Evolutionary conservation across 2,888 invertebrate species (phyloP), one percentile per base, ranked within the genome.

Genomic region (Agrochola lota): DNA sequence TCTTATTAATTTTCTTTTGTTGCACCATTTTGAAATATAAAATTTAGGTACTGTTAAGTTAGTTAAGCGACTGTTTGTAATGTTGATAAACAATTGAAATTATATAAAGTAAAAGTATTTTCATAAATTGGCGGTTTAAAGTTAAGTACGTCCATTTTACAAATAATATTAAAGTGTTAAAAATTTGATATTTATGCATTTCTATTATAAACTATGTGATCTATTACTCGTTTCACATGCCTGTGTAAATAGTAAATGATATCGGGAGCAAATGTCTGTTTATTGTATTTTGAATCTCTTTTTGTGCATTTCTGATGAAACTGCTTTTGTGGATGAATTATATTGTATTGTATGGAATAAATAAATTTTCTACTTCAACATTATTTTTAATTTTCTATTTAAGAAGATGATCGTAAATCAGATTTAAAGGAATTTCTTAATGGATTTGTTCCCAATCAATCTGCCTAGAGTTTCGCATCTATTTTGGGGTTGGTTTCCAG

Each of bases 301-400:
- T 55, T 79, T 95, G 91, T 94, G 96, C 94, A 96, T 96, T 96
- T 95, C 93, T 89, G 90, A 93, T 91, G 92, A 92, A 93, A 94
- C 91, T 92, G 95, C 95, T 95, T 95, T 94, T 95, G 95, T 96
- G 95, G 92, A 95, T 94, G 93, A 93, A 94, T 92, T 93, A 92
- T 92, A 93, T 93, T 93, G 91, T 95, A 94, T 93, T 93, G 91
- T 88, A 88, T 88, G 85, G 74, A 88, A 83, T 88, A 92, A 92
- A 94, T 95, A 96, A 93, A 96, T 95, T 95, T 96, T 95, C 94
- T 95, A 95, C 93, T 91, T 88, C 89, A 75, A 79, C 59, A 68
- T 67, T 73, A 0, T 52, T 70, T 40, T 81, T 76, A 49, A 55
- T 68, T 66, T 40, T 49, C 9, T 66, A 62, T 57, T 3, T 35